Evolutionary conservation across 2,113 vertebrate species (phyloP), one percentile per base, ranked within the genome.

Genomic region (Psephotus haematonotus): DNA sequence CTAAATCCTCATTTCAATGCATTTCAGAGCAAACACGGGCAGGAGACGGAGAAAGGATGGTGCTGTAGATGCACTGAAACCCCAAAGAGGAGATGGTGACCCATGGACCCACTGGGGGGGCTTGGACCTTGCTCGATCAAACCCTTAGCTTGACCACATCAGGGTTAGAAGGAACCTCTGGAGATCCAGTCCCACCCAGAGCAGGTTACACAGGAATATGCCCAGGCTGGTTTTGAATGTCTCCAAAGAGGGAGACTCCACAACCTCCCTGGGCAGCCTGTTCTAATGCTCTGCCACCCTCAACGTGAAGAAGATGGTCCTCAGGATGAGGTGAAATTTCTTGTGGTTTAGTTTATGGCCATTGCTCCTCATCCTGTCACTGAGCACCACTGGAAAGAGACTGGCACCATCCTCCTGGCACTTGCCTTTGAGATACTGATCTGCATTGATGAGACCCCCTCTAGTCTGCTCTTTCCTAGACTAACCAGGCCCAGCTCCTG

Each of bases 41-140:
- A 63, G 65, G 28, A 41, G 41, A 39, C 11, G 2, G 0, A 39
- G 37, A 55, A 33, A 76, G 24, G 33, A 43, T 2, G 4, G 35
- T 43, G 35, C 31, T 13, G 33, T 15, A 57, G 67, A 43, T 33
- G 27, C 27, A 25, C 43, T 18, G 60, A 44, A 33, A 33, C 39
- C 63, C 44, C 13, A 5, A 11, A 28, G 75, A 77, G 35, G 47
- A 10, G 44, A 57, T 0, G 5, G 49, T 0, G 7, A 76, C 50
- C 75, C 2, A 0, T 3, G n/a, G 37, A 52, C 14, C n/a, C 24
- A 50, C 29, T 19, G 50, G 28, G 10, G 28, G 55, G 17, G 50
- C 57, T 43, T 22, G n/a, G 64, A 27, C 39, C 20, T n/a, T 35
- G 33, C 13, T 59, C n/a, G 64, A 59, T n/a, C 55, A 59, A 76